phyloP scores from a whole-genome alignment of 2,113 vertebrate genomes.

The Barnardius zonarius region DNA sequence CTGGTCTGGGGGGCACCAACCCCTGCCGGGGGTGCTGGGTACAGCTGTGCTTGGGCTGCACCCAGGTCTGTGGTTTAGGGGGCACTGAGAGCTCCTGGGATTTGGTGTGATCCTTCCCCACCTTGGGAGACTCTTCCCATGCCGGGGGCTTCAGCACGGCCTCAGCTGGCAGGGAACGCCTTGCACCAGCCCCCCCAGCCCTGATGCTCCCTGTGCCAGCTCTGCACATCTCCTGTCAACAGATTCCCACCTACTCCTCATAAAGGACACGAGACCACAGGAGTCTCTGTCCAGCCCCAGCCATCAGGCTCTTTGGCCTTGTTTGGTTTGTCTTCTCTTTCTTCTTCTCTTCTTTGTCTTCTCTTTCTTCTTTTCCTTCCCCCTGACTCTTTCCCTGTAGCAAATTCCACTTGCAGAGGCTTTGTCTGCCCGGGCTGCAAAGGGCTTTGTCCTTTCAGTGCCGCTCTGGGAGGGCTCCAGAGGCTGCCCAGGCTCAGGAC shows the following conservation, averaged over 20 bases:
- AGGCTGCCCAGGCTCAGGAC: background rate
- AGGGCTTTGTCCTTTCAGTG: background rate
- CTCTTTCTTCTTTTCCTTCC: background rate
- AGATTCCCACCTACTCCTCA: background rate
- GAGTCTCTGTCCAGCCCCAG: background rate
- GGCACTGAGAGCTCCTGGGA: accelerated
- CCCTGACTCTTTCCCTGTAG: background rate
- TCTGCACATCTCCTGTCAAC: background rate
- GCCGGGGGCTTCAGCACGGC: background rate
- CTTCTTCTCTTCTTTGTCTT: background rate
- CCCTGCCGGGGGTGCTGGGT: background rate
- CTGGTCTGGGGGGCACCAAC: background rate
- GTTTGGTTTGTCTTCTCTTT: background rate
- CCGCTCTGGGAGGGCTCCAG: background rate
- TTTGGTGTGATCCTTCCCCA: background rate
- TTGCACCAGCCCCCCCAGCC: background rate
- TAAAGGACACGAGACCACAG: accelerated
- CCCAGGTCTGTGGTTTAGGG: background rate
- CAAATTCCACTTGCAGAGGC: background rate
- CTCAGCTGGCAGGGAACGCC: background rate
- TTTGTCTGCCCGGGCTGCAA: background rate
- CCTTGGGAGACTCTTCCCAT: background rate
- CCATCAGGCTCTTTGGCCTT: background rate
- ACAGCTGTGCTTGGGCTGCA: accelerated
- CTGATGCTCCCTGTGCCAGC: accelerated